Evolutionary conservation across 2,797 vertebrate genomes (phyloP).

Genomic region (Heteromormyrus szaboi): DNA sequence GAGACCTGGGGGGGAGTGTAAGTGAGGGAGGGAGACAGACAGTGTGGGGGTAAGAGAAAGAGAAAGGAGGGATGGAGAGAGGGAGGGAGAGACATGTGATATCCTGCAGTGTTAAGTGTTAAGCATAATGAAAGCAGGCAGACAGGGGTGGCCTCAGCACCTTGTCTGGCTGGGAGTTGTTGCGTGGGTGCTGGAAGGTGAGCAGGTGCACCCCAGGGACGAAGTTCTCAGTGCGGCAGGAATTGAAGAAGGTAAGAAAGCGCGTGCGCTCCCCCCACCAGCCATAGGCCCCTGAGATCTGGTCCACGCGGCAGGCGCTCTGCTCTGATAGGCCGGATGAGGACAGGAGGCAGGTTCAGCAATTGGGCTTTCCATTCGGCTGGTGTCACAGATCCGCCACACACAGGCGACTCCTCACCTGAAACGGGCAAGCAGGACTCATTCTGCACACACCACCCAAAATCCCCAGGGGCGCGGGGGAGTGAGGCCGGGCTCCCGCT

Average conservation of each 20-base stretch:
- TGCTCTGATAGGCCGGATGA: conserved; percentile 69
- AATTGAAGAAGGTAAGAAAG: conserved; percentile 81
- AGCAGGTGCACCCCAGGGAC: conserved; percentile 88
- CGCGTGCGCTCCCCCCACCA: conserved; percentile 87
- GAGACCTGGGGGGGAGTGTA: conserved; percentile 61
- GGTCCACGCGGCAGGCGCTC: conserved; percentile 81
- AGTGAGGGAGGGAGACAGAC: conserved; percentile 5
- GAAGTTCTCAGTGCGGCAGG: conserved; percentile 82
- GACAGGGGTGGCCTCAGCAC: conserved; percentile 32
- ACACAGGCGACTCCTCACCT: conserved; percentile 59
- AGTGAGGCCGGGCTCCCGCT: conserved; percentile 65
- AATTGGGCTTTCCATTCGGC: neutral
- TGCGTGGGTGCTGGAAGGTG: conserved; percentile 87
- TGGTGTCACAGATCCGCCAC: neutral
- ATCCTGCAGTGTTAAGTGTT: neutral
- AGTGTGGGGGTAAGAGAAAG: neutral
- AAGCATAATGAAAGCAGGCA: neutral
- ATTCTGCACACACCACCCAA: conserved; percentile 92
- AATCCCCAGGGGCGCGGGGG: conserved; percentile 71
- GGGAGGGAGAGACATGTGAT: neutral
- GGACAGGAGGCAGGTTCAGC: conserved; percentile 44
- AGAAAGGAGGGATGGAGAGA: conserved; percentile 12
- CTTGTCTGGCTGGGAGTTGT: conserved; percentile 89
- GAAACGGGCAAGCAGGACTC: conserved; percentile 81
- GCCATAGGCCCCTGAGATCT: conserved; percentile 86